Evolutionary conservation across 2,113 vertebrate species (phyloP).

Genomic region (Callospermophilus lateralis): DNA sequence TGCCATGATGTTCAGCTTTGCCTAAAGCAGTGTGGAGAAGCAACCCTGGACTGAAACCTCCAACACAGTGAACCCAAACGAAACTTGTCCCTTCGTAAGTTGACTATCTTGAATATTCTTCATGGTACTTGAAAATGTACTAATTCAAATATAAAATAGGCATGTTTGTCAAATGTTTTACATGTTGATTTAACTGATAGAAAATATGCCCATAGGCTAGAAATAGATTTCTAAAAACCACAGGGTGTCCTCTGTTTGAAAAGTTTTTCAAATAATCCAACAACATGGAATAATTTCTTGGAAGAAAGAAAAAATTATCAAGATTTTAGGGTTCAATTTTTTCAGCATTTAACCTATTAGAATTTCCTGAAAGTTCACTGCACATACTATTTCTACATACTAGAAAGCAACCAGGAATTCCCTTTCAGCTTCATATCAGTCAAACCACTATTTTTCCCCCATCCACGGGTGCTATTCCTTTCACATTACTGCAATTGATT

Average conservation of each 20-base stretch:
- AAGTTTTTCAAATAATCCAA: not conserved
- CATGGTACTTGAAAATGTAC: not conserved
- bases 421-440: not conserved
- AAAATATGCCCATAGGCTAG: not conserved
- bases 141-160: not conserved
- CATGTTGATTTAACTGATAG: not conserved
- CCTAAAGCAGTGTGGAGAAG: not conserved
- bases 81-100: not conserved
- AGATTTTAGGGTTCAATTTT: not conserved
- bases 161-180: not conserved
- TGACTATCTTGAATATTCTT: not conserved
- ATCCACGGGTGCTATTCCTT: not conserved
- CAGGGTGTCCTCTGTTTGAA: not conserved
- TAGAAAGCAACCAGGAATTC: not conserved
- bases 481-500: not conserved
- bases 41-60: not conserved
- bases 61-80: not conserved
- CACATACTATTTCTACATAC: not conserved
- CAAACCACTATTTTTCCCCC: not conserved
- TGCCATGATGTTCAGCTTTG: too few relatives aligned
- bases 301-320: not conserved
- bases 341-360: not conserved
- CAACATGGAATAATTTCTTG: not conserved
- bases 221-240: not conserved
- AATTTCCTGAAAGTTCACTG: not conserved